Evolutionary conservation across 2,113 vertebrate species (phyloP), one percentile per base, ranked within the genome.

Genomic region (Apteryx mantelli): DNA sequence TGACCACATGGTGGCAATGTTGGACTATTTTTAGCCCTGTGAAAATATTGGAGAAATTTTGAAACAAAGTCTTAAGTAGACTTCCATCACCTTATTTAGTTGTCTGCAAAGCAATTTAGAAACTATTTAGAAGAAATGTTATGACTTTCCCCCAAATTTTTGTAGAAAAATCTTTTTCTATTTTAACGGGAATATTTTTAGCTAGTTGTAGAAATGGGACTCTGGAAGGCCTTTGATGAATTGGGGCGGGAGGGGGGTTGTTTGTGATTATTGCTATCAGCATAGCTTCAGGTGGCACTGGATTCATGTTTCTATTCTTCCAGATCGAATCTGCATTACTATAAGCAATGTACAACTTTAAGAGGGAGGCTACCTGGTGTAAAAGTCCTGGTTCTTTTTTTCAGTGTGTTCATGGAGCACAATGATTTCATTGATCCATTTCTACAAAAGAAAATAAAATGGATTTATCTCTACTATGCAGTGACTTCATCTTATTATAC

Each of bases 1-100:
- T 34, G 28, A 11, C 97, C 98, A 80, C 97, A 58, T 34, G 98
- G 96, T 96, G 98, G 98, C 98, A 97, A 76, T 95, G 88, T 97
- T 65, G 83, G 89, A 96, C 18, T 95, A 24, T 56, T 93, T 89
- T 83, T 89, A 55, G 86, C 75, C 78, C 56, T 11, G 3, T 4
- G 14, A 13, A 40, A 48, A 32, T 38, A 13, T 3, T 11, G 18
- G 13, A 26, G 68, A 15, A 52, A 9, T 34, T 52, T 11, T 7
- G n/a, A 16, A 6, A 18, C 19, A 24, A 34, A 21, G 12, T 36
- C 53, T 58, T 19, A 60, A 89, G 5, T 46, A 42, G n/a, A 5
- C 18, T 34, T 50, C 65, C 30, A 3, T 46, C 42, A 3, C 30
- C 2, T 7, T 24, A 1, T 60, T 71, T 61, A 6, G 38, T 6